Conservation (phyloP, 2,888 invertebrate species). For the Eupithecia subumbrata region DNA sequence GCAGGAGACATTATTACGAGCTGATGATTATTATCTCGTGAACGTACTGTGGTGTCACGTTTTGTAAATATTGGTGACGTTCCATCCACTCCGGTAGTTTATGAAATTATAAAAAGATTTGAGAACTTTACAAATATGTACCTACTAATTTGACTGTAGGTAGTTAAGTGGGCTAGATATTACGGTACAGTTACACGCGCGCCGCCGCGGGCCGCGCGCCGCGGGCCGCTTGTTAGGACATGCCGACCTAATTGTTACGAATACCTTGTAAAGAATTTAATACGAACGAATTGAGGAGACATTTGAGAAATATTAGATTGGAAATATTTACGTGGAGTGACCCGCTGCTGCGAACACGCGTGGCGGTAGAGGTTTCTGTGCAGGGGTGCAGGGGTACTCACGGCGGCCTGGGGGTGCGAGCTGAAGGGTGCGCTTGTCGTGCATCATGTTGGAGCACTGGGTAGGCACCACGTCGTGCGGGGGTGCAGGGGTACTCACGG, state of each 20-base stretch:
- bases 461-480: constrained; percentile 39
- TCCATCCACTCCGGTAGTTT: no score
- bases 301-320: not conserved
- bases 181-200: no score
- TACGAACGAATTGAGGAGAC: not conserved
- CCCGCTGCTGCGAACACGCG: not conserved
- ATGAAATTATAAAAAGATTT: no score
- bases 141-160: no score
- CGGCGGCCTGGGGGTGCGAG: constrained; percentile 71
- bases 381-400: constrained; percentile 52
- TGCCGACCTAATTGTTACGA: not conserved
- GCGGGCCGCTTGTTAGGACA: not conserved
- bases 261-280: not conserved
- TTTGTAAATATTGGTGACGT: no score
- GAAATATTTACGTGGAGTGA: not conserved
- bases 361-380: no score
- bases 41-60: no score
- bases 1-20: no score
- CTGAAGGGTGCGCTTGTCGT: constrained; percentile 93
- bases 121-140: no score
- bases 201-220: no score
- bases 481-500: constrained; percentile 59
- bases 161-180: no score
- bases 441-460: constrained; percentile 90
- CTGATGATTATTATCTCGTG: no score